These are phyloP conservation scores for Cylindroiulus punctatus DNA, from an alignment of 2,888 invertebrate species.

Conservation along the genomic window DNA sequence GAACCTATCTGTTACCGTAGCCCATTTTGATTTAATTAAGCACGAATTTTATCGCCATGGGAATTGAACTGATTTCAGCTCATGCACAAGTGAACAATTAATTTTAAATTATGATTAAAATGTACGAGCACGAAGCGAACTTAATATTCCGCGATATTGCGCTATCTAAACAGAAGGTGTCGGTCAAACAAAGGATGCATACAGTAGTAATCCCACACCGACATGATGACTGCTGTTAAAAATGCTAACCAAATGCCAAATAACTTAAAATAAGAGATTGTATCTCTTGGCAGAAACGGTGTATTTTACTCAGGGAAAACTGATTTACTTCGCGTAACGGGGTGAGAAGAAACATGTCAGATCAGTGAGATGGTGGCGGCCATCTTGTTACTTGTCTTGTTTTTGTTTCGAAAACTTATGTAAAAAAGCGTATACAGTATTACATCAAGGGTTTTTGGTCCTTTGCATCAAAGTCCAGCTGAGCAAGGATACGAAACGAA, in stretches of 20 bases:
- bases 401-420: neutral
- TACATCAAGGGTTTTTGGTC: neutral
- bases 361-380: slow-evolving; percentile 2
- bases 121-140: neutral
- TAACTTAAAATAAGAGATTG: slow-evolving; percentile 15
- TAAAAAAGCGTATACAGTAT: neutral
- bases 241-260: slow-evolving; percentile 19
- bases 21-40: neutral
- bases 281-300: neutral
- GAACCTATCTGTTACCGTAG: neutral
- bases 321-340: neutral
- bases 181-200: neutral
- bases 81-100: neutral
- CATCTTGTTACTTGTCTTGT: slow-evolving; percentile 29
- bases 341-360: slow-evolving; percentile 17
- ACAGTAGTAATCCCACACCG: neutral
- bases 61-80: neutral
- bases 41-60: neutral
- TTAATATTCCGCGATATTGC: neutral
- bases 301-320: neutral
- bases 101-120: slow-evolving; percentile 42
- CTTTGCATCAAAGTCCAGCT: neutral
- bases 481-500: neutral
- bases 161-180: neutral
- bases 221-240: neutral